Percentiles rank a stretch among this genome's conserved stretches.
Evolutionary conservation across 2,888 invertebrate genomes (phyloP).

Genomic region (Leucophora obtusa): DNA sequence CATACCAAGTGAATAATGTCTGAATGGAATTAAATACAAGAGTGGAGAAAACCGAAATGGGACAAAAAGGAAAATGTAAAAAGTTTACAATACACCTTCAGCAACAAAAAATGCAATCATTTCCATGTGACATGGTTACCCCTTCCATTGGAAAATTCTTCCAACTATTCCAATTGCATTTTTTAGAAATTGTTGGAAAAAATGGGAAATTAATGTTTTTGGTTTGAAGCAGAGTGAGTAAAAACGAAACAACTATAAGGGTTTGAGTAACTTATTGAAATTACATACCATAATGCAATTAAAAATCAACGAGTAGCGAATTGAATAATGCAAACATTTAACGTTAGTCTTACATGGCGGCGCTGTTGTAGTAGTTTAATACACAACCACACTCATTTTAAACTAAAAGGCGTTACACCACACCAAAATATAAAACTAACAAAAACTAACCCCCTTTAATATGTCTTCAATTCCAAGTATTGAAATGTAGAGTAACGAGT

Average conservation of each 20-base stretch:
- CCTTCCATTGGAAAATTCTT: constrained; percentile 34
- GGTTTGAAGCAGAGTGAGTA: constrained; percentile 22
- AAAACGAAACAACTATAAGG: constrained; percentile 59
- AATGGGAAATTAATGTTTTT: not conserved
- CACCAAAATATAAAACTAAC: not conserved
- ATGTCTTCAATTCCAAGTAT: not conserved
- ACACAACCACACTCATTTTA: constrained; percentile 33
- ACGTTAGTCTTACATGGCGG: constrained; percentile 54
- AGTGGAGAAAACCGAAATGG: constrained; percentile 6
- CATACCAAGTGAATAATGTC: not conserved
- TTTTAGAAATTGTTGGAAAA: not conserved
- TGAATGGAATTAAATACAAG: constrained; percentile 7
- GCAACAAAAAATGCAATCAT: not conserved
- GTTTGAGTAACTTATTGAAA: constrained; percentile 8
- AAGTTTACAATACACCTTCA: constrained; percentile 23
- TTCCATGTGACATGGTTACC: constrained; percentile 16
- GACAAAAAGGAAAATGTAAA: not conserved
- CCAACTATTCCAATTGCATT: constrained; percentile 51
- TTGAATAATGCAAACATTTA: constrained; percentile 51
- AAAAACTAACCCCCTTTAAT: constrained; percentile 4
- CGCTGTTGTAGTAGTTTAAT: constrained; percentile 61
- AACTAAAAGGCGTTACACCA: constrained; percentile 65
- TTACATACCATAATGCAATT: constrained; percentile 36
- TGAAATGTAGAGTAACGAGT: constrained; percentile 44
- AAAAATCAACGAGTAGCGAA: constrained; percentile 64